Evolutionary conservation across 2,888 invertebrate species (phyloP), one percentile per base, ranked within the genome.

Genomic region (Hypomecis punctinalis): DNA sequence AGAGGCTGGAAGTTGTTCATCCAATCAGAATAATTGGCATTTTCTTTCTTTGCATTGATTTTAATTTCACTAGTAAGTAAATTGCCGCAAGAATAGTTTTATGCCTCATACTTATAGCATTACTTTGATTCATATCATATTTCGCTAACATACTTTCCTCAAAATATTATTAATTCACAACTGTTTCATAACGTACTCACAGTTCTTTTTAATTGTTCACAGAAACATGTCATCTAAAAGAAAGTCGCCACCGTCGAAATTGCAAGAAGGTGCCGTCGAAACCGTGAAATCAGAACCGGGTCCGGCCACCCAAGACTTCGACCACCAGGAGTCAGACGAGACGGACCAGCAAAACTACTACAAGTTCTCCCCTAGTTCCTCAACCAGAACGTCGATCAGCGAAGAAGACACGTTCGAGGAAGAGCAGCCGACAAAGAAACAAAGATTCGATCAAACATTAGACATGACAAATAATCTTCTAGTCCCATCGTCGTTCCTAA

Each of bases 191-290:
- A 5, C 49, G 6, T 11, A 11, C 10, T 5, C 6, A 10, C 23
- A 23, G 23, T 23, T 23, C 23, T 23, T 8, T 62, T 63, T 48
- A 13, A 89, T 93, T 94, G 90, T 95, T 94, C 72, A 43, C 96
- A 96, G 96, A 95, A 97, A 96, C 94, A 98, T 98, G 98, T 98
- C 98, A 95, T 98, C 98, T 94, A 98, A 98, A 96, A 96, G 98
- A 93, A 98, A 98, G 94, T 98, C 98, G 91, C 97, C 98, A 91
- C 98, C 98, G 89, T 97, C 97, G 82, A 98, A 98, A 95, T 95
- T 98, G 93, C 97, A 97, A 94, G 96, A 96, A 94, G 94, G 93
- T 91, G 94, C 93, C 83, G 79, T 92, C 80, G 83, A 93, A 80
- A 88, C 89, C 82, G 93, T 91, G 72, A 88, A 88, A 76, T 76